Percentiles rank a stretch among this genome's conserved stretches.
Conservation (phyloP, 1,140 invertebrate species). For the Lethocerus indicus region DNA sequence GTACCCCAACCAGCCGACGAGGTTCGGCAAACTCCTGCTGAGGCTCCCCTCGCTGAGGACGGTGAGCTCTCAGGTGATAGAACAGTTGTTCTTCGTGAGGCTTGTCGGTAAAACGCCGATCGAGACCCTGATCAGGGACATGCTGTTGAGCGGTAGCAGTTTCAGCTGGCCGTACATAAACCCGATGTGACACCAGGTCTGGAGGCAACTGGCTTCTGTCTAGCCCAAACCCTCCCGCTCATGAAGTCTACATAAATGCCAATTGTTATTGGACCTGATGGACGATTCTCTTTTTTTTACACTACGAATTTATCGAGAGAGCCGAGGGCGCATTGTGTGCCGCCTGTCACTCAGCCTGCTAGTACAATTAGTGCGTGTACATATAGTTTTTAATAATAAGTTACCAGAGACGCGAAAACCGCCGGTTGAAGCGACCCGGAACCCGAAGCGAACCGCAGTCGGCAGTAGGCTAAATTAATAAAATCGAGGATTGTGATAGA, state of each 20-base stretch:
- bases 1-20: constrained; percentile 88
- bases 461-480: too few relatives aligned
- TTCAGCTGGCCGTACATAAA: constrained; percentile 96
- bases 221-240: neutral
- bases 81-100: constrained; percentile 93
- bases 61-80: constrained; percentile 85
- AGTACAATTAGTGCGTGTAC: too few relatives aligned
- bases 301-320: neutral
- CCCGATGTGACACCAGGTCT: constrained; percentile 50
- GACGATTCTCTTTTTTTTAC: neutral
- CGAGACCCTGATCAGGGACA: constrained; percentile 91
- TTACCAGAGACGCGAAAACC: too few relatives aligned
- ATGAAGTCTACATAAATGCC: neutral
- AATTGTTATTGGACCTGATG: neutral
- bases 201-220: constrained; percentile 22
- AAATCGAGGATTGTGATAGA: too few relatives aligned
- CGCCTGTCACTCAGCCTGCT: too few relatives aligned
- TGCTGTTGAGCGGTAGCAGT: constrained; percentile 83
- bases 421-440: too few relatives aligned
- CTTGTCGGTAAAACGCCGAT: constrained; percentile 93
- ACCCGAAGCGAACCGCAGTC: too few relatives aligned
- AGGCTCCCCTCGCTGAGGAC: constrained; percentile 81
- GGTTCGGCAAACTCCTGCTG: constrained; percentile 89
- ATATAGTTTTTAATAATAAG: too few relatives aligned
- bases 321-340: too few relatives aligned